phyloP scores from a whole-genome alignment of 2,797 vertebrate species.

The Emydoidea blandingii region DNA sequence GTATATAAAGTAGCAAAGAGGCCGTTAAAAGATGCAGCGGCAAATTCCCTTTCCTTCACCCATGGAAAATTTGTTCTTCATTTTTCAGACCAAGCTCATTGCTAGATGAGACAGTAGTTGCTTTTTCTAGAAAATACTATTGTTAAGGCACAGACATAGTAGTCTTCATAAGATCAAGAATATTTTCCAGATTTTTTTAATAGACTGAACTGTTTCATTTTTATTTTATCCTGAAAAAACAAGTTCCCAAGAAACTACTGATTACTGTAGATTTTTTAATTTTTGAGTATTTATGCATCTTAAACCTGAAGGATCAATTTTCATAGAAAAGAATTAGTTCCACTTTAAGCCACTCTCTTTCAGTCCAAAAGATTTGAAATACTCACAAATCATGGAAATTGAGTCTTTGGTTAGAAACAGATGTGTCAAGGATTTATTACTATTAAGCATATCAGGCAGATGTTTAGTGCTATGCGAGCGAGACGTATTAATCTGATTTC shows the following conservation, averaged over 20 bases:
- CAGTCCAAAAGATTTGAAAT: background rate
- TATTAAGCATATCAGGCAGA: background rate
- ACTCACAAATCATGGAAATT: background rate
- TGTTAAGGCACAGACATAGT: background rate
- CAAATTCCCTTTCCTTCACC: background rate
- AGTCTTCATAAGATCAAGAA: background rate
- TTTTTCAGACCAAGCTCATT: background rate
- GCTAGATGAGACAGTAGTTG: background rate
- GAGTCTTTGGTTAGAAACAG: background rate
- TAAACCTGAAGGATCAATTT: background rate
- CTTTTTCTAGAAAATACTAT: background rate
- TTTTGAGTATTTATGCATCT: background rate
- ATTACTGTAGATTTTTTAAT: background rate
- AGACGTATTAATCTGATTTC: constrained; percentile 53
- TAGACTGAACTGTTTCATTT: background rate
- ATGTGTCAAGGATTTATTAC: background rate
- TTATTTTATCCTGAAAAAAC: background rate
- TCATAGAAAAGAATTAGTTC: background rate
- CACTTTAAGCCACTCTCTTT: background rate
- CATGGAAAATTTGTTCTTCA: background rate
- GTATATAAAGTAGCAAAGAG: background rate
- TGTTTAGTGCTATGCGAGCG: constrained; percentile 5
- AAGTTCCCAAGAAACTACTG: background rate
- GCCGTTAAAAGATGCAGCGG: background rate
- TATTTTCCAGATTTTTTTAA: background rate